Evolutionary conservation across 2,888 invertebrate genomes (phyloP).

Genomic region (Andricus quercusramuli): DNA sequence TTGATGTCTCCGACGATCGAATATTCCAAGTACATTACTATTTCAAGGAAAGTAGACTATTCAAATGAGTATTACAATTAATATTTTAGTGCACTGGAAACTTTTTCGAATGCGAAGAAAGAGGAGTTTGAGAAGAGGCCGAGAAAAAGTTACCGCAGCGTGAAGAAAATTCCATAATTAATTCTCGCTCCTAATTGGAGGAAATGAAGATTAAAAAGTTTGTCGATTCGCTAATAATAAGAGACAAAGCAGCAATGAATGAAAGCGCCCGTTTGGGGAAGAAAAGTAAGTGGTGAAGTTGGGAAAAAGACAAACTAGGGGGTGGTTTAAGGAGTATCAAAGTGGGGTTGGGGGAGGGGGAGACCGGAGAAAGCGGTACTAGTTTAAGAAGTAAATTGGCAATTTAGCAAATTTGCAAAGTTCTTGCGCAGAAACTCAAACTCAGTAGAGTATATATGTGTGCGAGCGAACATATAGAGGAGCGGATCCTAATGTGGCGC

Average conservation of each 20-base stretch:
- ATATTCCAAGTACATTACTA: not conserved
- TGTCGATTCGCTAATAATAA: conserved; percentile 63
- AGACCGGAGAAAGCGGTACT: conserved; percentile 62
- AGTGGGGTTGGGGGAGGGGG: conserved; percentile 46
- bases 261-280: conserved; percentile 49
- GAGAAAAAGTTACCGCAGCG: conserved; percentile 22
- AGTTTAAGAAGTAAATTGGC: conserved; percentile 77
- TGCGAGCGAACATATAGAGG: conserved; percentile 44
- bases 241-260: conserved; percentile 63
- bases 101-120: conserved; percentile 22
- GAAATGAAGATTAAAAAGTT: conserved; percentile 76
- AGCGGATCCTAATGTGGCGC: no score
- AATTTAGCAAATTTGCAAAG: conserved; percentile 77
- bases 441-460: conserved; percentile 45
- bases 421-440: conserved; percentile 69
- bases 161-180: conserved; percentile 68
- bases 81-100: conserved; percentile 23
- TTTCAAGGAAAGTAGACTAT: not conserved
- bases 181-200: conserved; percentile 72
- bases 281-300: conserved; percentile 47
- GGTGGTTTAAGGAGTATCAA: conserved; percentile 46
- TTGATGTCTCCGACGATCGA: not conserved
- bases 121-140: not conserved
- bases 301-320: conserved; percentile 41
- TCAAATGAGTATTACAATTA: not conserved